Evolutionary conservation across 2,797 vertebrate species (phyloP).

Genomic region (Eidolon dupreanum): DNA sequence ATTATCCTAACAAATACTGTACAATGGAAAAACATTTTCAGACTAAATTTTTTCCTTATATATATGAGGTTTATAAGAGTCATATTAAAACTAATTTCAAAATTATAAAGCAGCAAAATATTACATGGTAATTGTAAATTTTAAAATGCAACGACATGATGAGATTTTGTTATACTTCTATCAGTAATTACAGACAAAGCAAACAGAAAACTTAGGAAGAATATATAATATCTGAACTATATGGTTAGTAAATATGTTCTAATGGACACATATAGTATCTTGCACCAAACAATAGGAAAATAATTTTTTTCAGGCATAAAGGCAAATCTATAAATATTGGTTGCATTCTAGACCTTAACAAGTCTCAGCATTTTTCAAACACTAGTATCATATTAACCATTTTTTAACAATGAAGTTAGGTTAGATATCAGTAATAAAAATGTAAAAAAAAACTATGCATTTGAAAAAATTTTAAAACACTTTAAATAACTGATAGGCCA

Average conservation of each 20-base stretch:
- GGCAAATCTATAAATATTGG: background rate
- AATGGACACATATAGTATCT: background rate
- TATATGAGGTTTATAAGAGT: background rate
- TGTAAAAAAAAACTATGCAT: background rate
- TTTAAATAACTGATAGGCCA: background rate
- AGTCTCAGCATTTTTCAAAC: background rate
- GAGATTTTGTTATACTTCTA: background rate
- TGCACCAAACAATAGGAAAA: background rate
- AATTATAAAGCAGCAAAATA: background rate
- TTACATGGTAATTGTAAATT: background rate
- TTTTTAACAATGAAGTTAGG: background rate
- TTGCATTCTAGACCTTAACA: background rate
- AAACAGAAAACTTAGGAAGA: background rate
- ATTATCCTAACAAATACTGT: background rate
- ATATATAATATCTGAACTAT: background rate
- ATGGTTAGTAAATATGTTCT: background rate
- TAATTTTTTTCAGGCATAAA: background rate
- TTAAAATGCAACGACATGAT: background rate
- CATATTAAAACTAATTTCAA: background rate
- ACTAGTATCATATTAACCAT: background rate
- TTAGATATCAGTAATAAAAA: background rate
- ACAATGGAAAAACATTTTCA: background rate
- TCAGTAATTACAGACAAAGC: background rate
- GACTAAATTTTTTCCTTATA: background rate
- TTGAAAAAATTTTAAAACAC: background rate